Evolutionary conservation across 1,140 invertebrate species (phyloP), one percentile per base, ranked within the genome.

Genomic region (Musca vetustissima): DNA sequence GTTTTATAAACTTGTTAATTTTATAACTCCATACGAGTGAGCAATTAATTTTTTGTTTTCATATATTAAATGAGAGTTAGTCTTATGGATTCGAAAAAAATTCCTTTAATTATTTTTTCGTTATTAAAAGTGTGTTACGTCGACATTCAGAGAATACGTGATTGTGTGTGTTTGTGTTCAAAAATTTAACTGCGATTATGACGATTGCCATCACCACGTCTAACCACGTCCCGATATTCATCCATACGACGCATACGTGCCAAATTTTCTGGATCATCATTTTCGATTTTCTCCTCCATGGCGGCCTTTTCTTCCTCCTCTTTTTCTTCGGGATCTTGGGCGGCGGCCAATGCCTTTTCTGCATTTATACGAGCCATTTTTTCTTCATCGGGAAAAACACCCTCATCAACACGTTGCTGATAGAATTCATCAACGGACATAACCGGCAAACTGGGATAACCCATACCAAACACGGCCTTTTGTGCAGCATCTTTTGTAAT

Each of bases 371-470:
- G 73, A 11, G 76, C 74, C 67, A 70, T 76, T 70, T 77, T 79
- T 61, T 73, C 74, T 19, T 81, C 83, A 72, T 83, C 75, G 6
- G 83, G 83, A 61, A 84, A 93, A 87, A 89, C 86, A 77, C 94
- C 94, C 59, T 93, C 91, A 67, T 87, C 84, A 0, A 95, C 88
- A 73, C 95, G 88, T 83, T 97, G 88, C 57, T 97, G 90, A 83
- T 97, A 98, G 85, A 98, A 98, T 83, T 99, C 97, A 76, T 98
- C 91, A 0, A 99, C 92, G 0, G 95, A 96, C 84, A 96, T 86
- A 1, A 93, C 89, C 0, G 97, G 96, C 67, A 98, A 79, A 77
- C 93, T 91, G 0, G 97, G 97, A 87, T 99, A 99, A 0, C 97
- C 98, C 48, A 91, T 84, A 8, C 98, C 98, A 85, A 90, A 98